Evolutionary conservation across 2,113 vertebrate genomes (phyloP).

Genomic region (mouse (Mus musculus)): GRCm39 chr6:140009001-140009500

Average conservation of each 20-base stretch:
- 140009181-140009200: slow-evolving; percentile 72
- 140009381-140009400: slow-evolving; percentile 68
- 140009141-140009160: slow-evolving; percentile 84
- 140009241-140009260: slow-evolving; percentile 69
- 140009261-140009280: slow-evolving; percentile 66
- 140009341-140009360: slow-evolving; percentile 68
- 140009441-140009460: neutral
- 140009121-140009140: slow-evolving; percentile 83
- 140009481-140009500: too few relatives aligned
- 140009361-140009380: slow-evolving; percentile 52
- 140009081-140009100: slow-evolving; percentile 58
- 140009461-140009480: neutral
- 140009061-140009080: slow-evolving; percentile 77
- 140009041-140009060: slow-evolving; percentile 73
- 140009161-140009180: slow-evolving; percentile 73
- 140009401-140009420: slow-evolving; percentile 63
- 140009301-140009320: slow-evolving; percentile 19
- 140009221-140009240: slow-evolving; percentile 70
- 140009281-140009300: slow-evolving; percentile 76
- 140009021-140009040: slow-evolving; percentile 80
- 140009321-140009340: slow-evolving; percentile 58
- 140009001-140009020: slow-evolving; percentile 74
- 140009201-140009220: slow-evolving; percentile 74
- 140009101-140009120: slow-evolving; percentile 74
- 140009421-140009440: neutral